A percentile compares a stretch with the other conserved stretches of the same genome.
Conservation (phyloP, 1,140 invertebrate species). For the Parapsyche elsis region DNA sequence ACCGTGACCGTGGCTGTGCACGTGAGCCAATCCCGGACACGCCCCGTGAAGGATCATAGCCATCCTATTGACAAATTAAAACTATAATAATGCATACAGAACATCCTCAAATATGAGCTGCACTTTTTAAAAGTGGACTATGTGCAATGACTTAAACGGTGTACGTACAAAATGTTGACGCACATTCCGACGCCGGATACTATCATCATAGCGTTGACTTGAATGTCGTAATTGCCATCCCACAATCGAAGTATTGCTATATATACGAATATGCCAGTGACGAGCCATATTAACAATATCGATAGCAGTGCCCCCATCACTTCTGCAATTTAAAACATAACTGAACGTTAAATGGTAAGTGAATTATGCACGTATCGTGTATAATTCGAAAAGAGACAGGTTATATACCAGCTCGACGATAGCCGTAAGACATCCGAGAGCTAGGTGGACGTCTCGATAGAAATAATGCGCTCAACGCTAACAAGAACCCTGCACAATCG, state of each 20-base stretch:
- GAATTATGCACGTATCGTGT: neutral
- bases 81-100: neutral
- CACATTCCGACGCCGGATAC: constrained; percentile 84
- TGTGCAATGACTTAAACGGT: neutral
- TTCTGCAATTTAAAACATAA: constrained; percentile 63
- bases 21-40: constrained; percentile 63
- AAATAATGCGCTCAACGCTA: constrained; percentile 81
- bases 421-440: constrained; percentile 81
- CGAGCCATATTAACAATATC: constrained; percentile 83
- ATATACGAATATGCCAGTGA: constrained; percentile 87
- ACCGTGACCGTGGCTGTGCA: constrained; percentile 58
- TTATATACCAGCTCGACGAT: constrained; percentile 75
- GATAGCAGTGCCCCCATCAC: constrained; percentile 74
- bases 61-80: constrained; percentile 68
- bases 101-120: neutral
- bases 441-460: constrained; percentile 74
- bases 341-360: neutral
- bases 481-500: constrained; percentile 84
- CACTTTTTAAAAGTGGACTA: neutral
- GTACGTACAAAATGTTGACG: constrained; percentile 84
- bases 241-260: constrained; percentile 81
- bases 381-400: neutral
- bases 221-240: constrained; percentile 79
- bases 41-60: constrained; percentile 78
- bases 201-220: constrained; percentile 87